Evolutionary conservation across 2,888 invertebrate genomes (phyloP), one percentile per base, ranked within the genome.

Genomic region (Bibio marci): DNA sequence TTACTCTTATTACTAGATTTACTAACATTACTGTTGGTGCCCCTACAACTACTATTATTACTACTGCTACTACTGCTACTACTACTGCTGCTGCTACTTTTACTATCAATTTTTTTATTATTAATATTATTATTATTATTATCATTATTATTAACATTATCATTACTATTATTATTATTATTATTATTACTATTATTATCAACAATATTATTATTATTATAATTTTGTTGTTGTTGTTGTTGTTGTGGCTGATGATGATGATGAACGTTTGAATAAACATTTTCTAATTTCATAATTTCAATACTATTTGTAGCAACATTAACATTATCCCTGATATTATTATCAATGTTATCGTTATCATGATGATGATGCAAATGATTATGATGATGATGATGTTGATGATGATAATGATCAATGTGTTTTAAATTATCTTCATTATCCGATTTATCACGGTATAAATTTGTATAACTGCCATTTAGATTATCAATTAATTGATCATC

Each of bases 131-230:
- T 43, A 38, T 6, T 54, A 53, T 14, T 22, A 19, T 19, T 42
- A 37, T 60, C 58, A 17, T 59, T 54, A 38, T 19, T 18, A 15
- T 14, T 27, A 13, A 35, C 30, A 10, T 26, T 4, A 7, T 22
- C 12, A 31, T 12, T 19, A 31, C 19, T 27, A 4, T 18, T 28
- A 12, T 17, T 18, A 8, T 12, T 12, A 18, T 62, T 49, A 48
- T 62, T 62, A 32, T 62, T 62, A 49, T 62, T 62, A 22, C 61
- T 58, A 47, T 61, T 62, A 26, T 26, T 26, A 26, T 35, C 25
- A 14, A 25, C 25, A 18, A 17, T 35, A 18, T 35, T 8, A 28
- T 35, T 35, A 5, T 8, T 12, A 13, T 28, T 28, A 28, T 7
- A 5, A 13, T 28, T 28, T 4, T 8, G 4, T 11, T 13, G 12